phyloP scores from a whole-genome alignment of 2,113 vertebrate genomes.

The Hemicordylus capensis region DNA sequence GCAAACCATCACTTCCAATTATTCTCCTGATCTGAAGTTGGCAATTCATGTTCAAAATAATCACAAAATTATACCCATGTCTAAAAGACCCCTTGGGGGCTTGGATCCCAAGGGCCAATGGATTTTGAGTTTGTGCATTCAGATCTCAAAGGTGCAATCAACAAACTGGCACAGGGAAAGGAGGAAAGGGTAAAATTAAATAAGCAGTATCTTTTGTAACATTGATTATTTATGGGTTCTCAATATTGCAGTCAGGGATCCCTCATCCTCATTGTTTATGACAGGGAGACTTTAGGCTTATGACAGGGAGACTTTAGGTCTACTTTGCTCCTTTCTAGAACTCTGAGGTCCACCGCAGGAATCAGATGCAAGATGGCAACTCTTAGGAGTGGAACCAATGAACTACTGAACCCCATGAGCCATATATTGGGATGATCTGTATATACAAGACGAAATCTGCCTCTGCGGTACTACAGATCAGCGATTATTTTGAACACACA shows the following conservation, averaged over 20 bases:
- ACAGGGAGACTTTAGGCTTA: no score
- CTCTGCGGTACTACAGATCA: no score
- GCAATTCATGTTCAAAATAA: constrained; percentile 18
- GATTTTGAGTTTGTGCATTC: constrained; percentile 12
- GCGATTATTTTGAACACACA: no score
- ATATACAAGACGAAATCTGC: no score
- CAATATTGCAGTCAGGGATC: not conserved
- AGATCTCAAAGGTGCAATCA: not conserved
- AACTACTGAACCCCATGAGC: no score
- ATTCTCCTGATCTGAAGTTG: constrained; percentile 53
- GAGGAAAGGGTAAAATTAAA: not conserved
- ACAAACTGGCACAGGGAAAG: not conserved
- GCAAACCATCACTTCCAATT: constrained; percentile 36
- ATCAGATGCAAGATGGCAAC: no score
- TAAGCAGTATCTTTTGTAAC: not conserved
- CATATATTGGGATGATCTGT: no score
- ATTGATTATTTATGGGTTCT: not conserved
- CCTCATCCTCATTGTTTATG: not conserved
- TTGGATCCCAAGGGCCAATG: not conserved
- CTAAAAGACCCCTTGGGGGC: constrained; percentile 29
- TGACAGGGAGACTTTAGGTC: no score
- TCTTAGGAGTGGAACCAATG: no score
- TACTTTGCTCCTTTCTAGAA: no score
- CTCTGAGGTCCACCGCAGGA: no score
- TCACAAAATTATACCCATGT: constrained; percentile 27